Evolutionary conservation across 2,888 invertebrate species (phyloP), one percentile per base, ranked within the genome.

Genomic region (Andrena minutula): DNA sequence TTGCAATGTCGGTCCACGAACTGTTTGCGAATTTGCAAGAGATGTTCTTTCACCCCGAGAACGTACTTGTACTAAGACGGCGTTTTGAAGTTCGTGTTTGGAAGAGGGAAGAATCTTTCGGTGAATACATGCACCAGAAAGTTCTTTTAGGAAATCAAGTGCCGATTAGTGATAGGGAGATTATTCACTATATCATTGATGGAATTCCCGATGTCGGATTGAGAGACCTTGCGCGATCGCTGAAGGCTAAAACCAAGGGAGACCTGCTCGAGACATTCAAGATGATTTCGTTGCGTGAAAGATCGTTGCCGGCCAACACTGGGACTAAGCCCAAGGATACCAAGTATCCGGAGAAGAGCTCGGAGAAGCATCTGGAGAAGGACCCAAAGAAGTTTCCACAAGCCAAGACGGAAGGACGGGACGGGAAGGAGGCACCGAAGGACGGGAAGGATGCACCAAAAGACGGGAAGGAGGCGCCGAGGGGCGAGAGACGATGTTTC

Each of bases 131-230:
- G 20, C 71, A 71, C 30, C 28, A 71, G 16, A 71, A 61, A 20
- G 12, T 71, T 30, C 60, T 71, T 7, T 41, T 70, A 26, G 70
- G 60, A 47, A 60, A 70, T 23, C 70, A 49, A 2, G 60, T 70
- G n/a, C 49, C 71, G 10, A 47, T 71, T 0, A 20, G n/a, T 30
- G 61, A 71, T 23, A 20, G 28, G 16, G 71, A 71, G 20, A 71
- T 71, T 0, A 20, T 71, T 0, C 28, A 71, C 0, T 71, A 61
- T 1, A 20, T 61, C 5, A 61, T 71, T 7, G 61, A 60, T 3
- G 71, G 61, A 71, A 61, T 71, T 16, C 61, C 71, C 3, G 71
- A 71, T 49, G 26, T 5, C 7, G 61, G 49, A 49, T 32, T 71
- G 20, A 60, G 71, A 0, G 51, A 71, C 8, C 49, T 71, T 0